Base-by-base conservation (phyloP, 2,888 invertebrate species). In the Notodonta dromedarius region DNA sequence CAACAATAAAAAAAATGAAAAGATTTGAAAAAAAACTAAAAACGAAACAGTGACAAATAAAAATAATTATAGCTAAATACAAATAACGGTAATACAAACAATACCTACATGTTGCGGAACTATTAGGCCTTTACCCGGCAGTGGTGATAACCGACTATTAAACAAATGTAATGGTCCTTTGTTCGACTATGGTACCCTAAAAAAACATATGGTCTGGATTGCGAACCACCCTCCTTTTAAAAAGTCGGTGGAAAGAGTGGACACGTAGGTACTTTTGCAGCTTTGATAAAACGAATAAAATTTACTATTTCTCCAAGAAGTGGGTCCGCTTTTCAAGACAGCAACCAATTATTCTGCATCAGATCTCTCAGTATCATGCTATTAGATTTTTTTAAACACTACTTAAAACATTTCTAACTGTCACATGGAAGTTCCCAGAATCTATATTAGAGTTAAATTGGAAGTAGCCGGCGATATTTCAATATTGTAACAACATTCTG, bases 401-500 rank as follows among this genome's bases (percentile, higher is more conserved):
- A 39, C n/a, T 40, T 14, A 53, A 53, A 53, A 32, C 32, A 5
- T 32, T 8, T 14, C 7, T 55, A 39, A 16, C 39, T 52, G 35
- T 55, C 39, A n/a, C 40, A 40, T 40, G 14, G 14, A 5, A 55
- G 55, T 44, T 56, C 56, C 56, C 13, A 42, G 42, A 56, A 44
- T 39, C 42, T 7, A 56, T 11, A 44, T 24, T 16, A 24, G 44
- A 5, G 11, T 11, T 56, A 70, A 62, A 65, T 71, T 60, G 39
- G 52, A 44, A 55, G 58, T 56, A 56, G 58, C 59, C 61, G 60
- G 57, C 61, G 74, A 72, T 71, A 76, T 71, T 72, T 62, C 70
- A 76, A 74, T 67, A 71, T 71, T 72, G 69, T 67, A 70, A 68
- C 74, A 76, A 78, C 79, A 78, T 56, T 60, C 59, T 71, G 62